These are phyloP conservation scores for Apus apus DNA, from an alignment of 2,113 vertebrate genomes.

Conservation along the genomic window DNA sequence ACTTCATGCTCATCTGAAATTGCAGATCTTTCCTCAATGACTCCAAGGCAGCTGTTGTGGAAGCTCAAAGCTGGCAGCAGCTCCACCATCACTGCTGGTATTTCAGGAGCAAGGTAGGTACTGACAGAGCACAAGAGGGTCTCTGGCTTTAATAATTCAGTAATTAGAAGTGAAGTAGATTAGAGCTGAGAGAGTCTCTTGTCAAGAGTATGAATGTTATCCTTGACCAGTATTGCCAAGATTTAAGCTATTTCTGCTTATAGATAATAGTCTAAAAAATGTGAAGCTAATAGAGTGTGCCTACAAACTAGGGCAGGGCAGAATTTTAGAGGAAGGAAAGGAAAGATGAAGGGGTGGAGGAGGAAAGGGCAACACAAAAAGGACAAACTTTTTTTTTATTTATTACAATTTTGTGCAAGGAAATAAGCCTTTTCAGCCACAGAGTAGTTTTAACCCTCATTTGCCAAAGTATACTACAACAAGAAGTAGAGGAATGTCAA, in stretches of 20 bases:
- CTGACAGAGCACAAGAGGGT: not conserved
- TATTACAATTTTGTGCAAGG: not conserved
- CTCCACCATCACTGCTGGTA: not conserved
- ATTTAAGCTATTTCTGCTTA: constrained; percentile 11
- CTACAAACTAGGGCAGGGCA: not conserved
- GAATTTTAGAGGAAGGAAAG: not conserved
- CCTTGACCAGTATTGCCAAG: constrained; percentile 53
- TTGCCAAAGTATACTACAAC: not conserved
- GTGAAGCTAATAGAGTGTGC: not conserved
- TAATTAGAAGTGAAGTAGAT: constrained; percentile 39
- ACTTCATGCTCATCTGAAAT: not conserved
- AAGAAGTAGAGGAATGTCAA: constrained; percentile 17
- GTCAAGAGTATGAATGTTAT: constrained; percentile 17
- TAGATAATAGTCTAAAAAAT: constrained; percentile 29
- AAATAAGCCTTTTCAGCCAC: not conserved
- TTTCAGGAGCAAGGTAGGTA: constrained; percentile 26
- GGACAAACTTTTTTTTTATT: not conserved
- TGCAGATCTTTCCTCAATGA: not conserved
- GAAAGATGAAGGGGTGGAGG: not conserved
- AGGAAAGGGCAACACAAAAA: not conserved
- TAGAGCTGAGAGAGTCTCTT: constrained; percentile 21
- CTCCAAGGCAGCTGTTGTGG: not conserved
- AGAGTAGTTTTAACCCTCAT: constrained; percentile 18
- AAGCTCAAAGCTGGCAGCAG: not conserved
- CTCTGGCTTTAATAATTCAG: constrained; percentile 3